Percentiles rank a stretch among this genome's conserved stretches.
These are phyloP conservation scores for Ptyas mucosa DNA, from an alignment of 2,113 vertebrate genomes.

Conservation along the genomic window DNA sequence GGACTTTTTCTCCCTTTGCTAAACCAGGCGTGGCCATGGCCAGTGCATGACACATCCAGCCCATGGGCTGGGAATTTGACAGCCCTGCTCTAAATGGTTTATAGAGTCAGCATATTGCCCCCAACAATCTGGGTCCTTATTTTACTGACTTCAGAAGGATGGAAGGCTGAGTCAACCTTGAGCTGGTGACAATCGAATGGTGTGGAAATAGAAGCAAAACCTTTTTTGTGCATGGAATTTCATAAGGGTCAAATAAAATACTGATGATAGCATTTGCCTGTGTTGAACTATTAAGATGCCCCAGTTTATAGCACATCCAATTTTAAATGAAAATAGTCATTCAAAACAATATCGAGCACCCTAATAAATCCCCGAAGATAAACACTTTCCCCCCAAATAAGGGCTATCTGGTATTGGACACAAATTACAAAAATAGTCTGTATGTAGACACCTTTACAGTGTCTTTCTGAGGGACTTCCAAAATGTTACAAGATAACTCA, in stretches of 20 bases:
- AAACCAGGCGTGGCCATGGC: no score
- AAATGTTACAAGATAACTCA: not conserved
- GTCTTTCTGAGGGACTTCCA: not conserved
- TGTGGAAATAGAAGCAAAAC: not conserved
- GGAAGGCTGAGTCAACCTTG: no score
- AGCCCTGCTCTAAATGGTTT: no score
- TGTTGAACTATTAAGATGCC: not conserved
- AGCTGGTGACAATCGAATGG: not conserved
- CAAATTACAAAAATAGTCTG: not conserved
- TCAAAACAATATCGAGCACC: not conserved
- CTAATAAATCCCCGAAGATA: not conserved
- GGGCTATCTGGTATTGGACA: not conserved
- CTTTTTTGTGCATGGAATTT: not conserved
- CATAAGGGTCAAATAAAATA: not conserved
- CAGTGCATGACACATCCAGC: no score
- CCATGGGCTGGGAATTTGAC: no score
- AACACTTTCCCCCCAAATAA: not conserved
- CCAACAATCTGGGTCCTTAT: no score
- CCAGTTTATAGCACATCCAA: not conserved
- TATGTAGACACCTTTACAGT: not conserved
- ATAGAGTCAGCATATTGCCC: no score
- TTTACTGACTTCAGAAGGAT: no score
- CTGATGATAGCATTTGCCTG: not conserved
- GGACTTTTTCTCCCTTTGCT: no score
- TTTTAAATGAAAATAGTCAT: not conserved